A percentile compares a stretch with the other conserved stretches of the same genome.
These are phyloP conservation scores for Saxidomus purpurata DNA, from an alignment of 1,140 invertebrate species.

Conservation along the genomic window DNA sequence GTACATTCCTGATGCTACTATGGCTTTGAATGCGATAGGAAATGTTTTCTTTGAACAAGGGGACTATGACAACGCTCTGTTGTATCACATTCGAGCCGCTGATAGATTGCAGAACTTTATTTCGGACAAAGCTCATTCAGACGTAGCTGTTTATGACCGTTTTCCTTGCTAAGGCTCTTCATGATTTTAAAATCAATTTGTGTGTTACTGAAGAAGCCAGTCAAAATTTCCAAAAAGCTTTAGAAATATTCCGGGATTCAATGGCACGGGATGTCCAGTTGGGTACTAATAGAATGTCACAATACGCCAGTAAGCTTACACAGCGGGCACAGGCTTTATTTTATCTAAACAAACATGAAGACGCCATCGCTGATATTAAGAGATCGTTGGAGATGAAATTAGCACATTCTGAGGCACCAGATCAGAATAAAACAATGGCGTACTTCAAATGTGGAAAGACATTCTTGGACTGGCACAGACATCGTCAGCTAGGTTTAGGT, in stretches of 20 bases:
- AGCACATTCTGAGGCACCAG: background rate
- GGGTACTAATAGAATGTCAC: background rate
- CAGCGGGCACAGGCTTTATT: background rate
- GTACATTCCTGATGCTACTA: background rate
- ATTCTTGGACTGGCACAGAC: background rate
- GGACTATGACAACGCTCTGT: background rate
- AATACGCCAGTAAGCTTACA: background rate
- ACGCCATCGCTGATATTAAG: background rate
- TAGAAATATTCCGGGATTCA: background rate
- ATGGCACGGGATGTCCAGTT: background rate
- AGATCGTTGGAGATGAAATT: background rate
- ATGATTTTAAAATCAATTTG: background rate
- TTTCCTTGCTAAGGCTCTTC: background rate
- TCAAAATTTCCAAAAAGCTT: background rate
- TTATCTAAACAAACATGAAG: background rate
- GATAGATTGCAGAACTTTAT: background rate
- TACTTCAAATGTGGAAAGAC: background rate
- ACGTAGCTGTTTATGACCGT: background rate
- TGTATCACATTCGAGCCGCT: background rate
- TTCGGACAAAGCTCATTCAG: background rate
- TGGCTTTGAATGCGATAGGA: conserved; percentile 9
- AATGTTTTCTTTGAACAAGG: background rate
- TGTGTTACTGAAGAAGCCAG: background rate
- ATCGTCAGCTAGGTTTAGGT: background rate
- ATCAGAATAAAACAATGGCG: background rate